Conservation (phyloP, 2,113 vertebrate species). For the Brienomyrus brachyistius region DNA sequence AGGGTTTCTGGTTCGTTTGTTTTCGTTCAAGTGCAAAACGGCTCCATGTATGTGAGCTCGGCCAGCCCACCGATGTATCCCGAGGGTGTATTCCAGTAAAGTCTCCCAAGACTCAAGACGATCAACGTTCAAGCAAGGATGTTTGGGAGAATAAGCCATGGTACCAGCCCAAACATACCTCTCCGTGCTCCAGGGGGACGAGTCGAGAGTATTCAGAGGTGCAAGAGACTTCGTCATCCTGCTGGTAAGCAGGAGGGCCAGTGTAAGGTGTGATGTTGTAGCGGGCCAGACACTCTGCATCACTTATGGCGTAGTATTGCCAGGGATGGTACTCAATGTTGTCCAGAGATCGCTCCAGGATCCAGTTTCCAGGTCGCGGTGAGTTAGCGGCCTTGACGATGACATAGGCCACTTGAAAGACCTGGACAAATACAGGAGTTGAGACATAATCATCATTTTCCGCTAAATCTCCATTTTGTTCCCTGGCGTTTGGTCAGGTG, state of each 20-base stretch:
- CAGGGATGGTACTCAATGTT: constrained; percentile 75
- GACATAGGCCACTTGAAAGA: constrained; percentile 91
- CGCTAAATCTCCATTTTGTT: not conserved
- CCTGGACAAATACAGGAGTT: constrained; percentile 46
- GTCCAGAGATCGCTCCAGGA: constrained; percentile 85
- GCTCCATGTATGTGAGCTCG: not conserved
- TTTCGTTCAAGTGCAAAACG: not conserved
- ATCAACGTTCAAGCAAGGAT: not conserved
- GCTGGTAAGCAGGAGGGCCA: not conserved
- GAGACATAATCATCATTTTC: not conserved
- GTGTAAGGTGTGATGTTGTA: constrained; percentile 75
- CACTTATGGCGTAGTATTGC: constrained; percentile 92
- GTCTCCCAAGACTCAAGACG: not conserved
- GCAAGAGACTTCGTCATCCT: constrained; percentile 90
- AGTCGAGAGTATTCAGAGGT: constrained; percentile 91
- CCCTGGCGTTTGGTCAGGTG: not conserved
- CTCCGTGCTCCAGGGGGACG: constrained; percentile 86
- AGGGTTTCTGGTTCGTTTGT: not conserved
- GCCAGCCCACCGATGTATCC: not conserved
- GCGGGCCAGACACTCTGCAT: constrained; percentile 80
- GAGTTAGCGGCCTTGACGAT: constrained; percentile 96
- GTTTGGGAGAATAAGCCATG: not conserved
- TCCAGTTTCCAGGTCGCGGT: constrained; percentile 93
- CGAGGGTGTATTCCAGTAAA: not conserved
- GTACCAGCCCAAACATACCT: constrained; percentile 60